Evolutionary conservation across 37 sponge, comb jelly and placozoan species (phyloP), one percentile per base, ranked within the genome.

Genomic region (Oscarella lobularis): DNA sequence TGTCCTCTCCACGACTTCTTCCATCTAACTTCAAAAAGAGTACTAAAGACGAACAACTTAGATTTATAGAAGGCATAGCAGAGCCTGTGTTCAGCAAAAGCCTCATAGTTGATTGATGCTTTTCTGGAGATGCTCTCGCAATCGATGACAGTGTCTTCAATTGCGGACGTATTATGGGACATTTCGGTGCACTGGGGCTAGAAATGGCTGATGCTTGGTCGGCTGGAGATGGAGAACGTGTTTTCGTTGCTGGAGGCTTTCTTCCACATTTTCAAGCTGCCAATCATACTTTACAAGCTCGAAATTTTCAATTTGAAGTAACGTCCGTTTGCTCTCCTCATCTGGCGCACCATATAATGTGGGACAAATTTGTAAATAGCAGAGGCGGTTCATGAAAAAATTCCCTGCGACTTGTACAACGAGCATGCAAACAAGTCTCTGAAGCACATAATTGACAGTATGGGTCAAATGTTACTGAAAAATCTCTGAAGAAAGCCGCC

Each of bases 181-280:
- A 82, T 54, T 77, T 40, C 37, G 78, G 54, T 6, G 31, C 78
- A 33, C 31, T 81, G 39, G 72, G 33, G 31, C 30, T 78, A 31
- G 37, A 37, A 31, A 74, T 75, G 66, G 74, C 67, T 27, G 73
- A 82, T 74, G 80, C 84, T 33, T 79, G 75, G 80, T 37, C 33
- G 27, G 84, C 66, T 29, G 84, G 84, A 34, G 84, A 84, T 79
- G 80, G 84, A 33, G 76, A 79, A 1, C 74, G 75, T 35, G 55
- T 79, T 33, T 31, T 66, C 29, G 33, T 72, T 2, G 78, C 80
- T 79, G 37, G 38, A 30, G 9, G 78, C 3, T 82, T 84, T n/a
- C 20, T 84, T 27, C 75, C 38, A 31, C 84, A 84, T 37, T 79
- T 84, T 41, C 29, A n/a, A n/a, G n/a, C 33, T 33, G 75, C 69